Percentiles rank a stretch among this genome's conserved stretches.
These are phyloP conservation scores for Bovichtus variegatus DNA, from an alignment of 2,797 vertebrate genomes.

Conservation along the genomic window DNA sequence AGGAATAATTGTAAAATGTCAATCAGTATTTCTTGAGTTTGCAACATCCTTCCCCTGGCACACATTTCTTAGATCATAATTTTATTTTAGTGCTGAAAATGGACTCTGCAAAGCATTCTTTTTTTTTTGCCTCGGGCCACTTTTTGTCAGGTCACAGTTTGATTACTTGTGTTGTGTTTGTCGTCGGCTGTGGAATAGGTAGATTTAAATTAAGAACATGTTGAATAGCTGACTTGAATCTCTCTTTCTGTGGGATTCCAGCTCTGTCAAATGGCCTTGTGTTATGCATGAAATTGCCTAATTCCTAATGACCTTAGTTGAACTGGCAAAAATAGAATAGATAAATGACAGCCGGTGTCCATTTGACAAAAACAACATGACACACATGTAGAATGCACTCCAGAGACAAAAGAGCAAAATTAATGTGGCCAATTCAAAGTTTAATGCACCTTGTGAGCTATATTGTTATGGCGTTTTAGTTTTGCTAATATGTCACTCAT, in stretches of 20 bases:
- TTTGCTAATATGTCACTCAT: conserved; percentile 13
- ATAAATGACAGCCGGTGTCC: conserved; percentile 3
- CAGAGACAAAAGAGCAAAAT: background rate
- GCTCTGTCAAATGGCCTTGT: background rate
- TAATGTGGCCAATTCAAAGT: background rate
- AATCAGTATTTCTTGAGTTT: conserved; percentile 61
- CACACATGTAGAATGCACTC: background rate
- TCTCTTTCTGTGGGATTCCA: conserved; percentile 18
- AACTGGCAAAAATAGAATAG: background rate
- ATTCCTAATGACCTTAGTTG: background rate
- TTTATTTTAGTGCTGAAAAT: conserved; percentile 54
- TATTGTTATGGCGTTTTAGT: background rate
- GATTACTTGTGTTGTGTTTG: conserved; percentile 44
- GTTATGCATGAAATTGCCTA: conserved; percentile 1
- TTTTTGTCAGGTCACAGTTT: conserved; percentile 43
- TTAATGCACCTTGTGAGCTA: background rate
- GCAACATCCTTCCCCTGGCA: conserved; percentile 42
- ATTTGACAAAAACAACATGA: background rate
- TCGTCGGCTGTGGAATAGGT: conserved; percentile 36
- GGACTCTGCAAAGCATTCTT: conserved; percentile 48
- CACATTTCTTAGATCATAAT: conserved; percentile 40
- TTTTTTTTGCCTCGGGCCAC: conserved; percentile 37
- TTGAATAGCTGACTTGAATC: conserved; percentile 22
- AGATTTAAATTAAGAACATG: conserved; percentile 31
- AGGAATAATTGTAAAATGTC: conserved; percentile 25